Base-by-base conservation (phyloP, 1,140 invertebrate species). In the Arion vulgaris region DNA sequence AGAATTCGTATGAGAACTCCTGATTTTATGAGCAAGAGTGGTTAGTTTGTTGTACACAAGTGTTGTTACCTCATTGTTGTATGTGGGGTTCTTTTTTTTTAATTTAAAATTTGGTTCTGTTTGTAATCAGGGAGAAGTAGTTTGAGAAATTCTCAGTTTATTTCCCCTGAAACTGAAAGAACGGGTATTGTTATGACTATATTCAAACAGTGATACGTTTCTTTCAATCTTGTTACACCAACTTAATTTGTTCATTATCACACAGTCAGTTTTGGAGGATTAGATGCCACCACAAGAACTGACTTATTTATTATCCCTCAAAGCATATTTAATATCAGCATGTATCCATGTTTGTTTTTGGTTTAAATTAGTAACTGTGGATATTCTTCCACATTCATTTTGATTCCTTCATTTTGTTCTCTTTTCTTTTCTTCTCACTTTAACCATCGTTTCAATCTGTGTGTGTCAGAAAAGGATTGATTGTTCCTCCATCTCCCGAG, bases 171-270 rank as follows among this genome's bases (percentile, higher is more conserved):
- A 78, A 78, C 53, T 38, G 57, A 78, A 66, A 66, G 76, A 66
- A 78, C 76, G 57, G 76, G 76, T 68, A 78, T 78, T 78, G 57
- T 66, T 66, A 32, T 28, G 53, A 78, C 66, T 13, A 78, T 78
- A 7, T 78, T 68, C 34, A 68, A 66, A 66, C 34, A 66, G 5
- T 17, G 2, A 38, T 26, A 38, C 34, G 1, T 28, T 66, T 32
- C 19, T 32, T 66, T 66, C 26, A 19, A 5, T 66, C 28, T 66
- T 32, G 5, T 66, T 13, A 57, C 2, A 57, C 17, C 23, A 19
- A 57, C 53, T 19, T 57, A 57, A 5, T 57, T 23, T 57, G 53
- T 19, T 57, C 9, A n/a, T 57, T 15, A 19, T 57, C 2, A 57
- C 53, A 15, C 15, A 7, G 5, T 45, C 17, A 57, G 28, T 66